phyloP scores from a whole-genome alignment of 2,888 invertebrate genomes.

The Melipona bicolor region DNA sequence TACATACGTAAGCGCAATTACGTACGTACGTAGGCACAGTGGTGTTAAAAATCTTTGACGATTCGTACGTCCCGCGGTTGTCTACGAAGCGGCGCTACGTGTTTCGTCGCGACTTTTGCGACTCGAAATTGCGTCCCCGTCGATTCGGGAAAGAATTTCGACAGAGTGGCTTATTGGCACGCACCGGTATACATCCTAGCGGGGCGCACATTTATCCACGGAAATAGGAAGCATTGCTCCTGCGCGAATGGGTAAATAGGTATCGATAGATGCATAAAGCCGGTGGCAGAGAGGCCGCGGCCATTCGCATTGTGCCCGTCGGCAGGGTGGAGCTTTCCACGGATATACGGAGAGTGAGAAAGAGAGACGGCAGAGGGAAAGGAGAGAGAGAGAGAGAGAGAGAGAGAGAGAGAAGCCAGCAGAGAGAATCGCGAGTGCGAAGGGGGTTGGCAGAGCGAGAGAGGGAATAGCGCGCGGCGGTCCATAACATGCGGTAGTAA shows the following conservation, averaged over 20 bases:
- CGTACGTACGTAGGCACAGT: too few species aligned
- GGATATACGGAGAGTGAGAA: conserved; percentile 47
- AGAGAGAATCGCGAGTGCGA: conserved; percentile 9
- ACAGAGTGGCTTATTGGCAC: conserved; percentile 49
- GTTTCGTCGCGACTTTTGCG: background rate
- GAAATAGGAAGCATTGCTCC: conserved; percentile 70
- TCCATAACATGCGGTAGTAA: conserved; percentile 82
- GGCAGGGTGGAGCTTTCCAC: conserved; percentile 77
- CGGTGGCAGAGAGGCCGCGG: conserved; percentile 71
- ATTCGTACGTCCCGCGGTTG: background rate
- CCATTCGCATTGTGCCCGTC: conserved; percentile 73
- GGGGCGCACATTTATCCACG: conserved; percentile 61
- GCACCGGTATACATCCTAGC: conserved; percentile 33
- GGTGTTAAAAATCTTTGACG: background rate
- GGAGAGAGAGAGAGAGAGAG: conserved; percentile 29
- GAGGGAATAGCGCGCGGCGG: conserved; percentile 69
- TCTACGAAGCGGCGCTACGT: background rate
- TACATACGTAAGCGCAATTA: background rate
- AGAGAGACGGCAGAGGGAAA: conserved; percentile 25
- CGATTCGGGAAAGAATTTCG: conserved; percentile 44
- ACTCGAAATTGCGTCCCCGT: conserved; percentile 18
- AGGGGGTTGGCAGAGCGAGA: conserved; percentile 29
- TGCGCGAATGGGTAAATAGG: conserved; percentile 73
- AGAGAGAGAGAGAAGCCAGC: conserved; percentile 16
- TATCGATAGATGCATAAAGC: conserved; percentile 74